Conservation (phyloP, 2,888 invertebrate genomes). For the Zaprionus lineosus region DNA sequence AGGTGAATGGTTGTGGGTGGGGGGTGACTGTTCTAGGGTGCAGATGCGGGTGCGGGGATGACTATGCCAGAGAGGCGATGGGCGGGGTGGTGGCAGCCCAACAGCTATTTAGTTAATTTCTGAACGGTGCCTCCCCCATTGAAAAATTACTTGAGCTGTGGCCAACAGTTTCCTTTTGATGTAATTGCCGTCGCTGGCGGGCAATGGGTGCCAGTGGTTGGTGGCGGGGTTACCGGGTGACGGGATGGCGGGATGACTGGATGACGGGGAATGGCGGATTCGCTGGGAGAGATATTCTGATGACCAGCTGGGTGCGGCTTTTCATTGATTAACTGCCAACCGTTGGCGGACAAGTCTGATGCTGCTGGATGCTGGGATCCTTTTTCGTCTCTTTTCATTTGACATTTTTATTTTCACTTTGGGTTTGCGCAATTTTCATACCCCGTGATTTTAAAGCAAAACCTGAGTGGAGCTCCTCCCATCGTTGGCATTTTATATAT, state of each 20-base stretch:
- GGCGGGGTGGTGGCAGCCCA: background rate
- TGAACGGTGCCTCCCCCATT: conserved; percentile 35
- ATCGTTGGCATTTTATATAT: too few species aligned
- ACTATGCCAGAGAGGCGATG: background rate
- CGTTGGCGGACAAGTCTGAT: background rate
- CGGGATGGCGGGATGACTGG: too few species aligned
- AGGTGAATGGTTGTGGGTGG: too few species aligned
- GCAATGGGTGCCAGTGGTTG: background rate
- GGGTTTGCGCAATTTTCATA: conserved; percentile 15
- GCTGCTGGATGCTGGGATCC: conserved; percentile 3
- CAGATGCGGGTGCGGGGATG: background rate
- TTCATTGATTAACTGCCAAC: conserved; percentile 69
- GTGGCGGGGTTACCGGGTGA: background rate
- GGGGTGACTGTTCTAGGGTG: too few species aligned
- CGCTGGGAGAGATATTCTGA: background rate
- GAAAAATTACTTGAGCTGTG: conserved; percentile 53
- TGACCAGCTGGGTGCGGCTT: conserved; percentile 29
- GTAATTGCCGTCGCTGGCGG: conserved; percentile 63
- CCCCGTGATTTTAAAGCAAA: background rate
- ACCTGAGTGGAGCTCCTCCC: too few species aligned
- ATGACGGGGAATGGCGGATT: background rate
- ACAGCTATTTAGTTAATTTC: conserved; percentile 68
- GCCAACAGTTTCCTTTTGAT: conserved; percentile 65
- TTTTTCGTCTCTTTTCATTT: conserved; percentile 62
- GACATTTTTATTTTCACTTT: conserved; percentile 56